phyloP scores from a whole-genome alignment of 2,888 invertebrate species.

The Cynaeus angustus region DNA sequence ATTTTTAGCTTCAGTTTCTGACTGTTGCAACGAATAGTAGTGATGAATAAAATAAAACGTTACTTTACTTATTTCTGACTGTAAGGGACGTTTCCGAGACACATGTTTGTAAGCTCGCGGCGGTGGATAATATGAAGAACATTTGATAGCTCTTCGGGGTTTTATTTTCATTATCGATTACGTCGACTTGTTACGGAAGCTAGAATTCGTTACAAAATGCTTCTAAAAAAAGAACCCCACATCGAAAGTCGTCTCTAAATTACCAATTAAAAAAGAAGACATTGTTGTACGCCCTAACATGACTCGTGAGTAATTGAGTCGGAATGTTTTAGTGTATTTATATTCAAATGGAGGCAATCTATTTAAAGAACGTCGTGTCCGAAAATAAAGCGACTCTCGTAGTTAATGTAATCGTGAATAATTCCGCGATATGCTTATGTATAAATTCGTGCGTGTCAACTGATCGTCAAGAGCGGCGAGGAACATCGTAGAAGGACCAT shows the following conservation, averaged over 20 bases:
- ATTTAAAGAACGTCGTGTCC: conserved; percentile 42
- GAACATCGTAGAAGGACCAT: conserved; percentile 45
- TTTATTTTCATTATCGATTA: too few relatives aligned
- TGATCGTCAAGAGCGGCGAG: conserved; percentile 48
- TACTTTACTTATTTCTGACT: too few relatives aligned
- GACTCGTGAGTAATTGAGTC: conserved; percentile 43
- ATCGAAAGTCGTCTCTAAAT: conserved; percentile 15
- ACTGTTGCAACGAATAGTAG: too few relatives aligned
- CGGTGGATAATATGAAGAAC: too few relatives aligned
- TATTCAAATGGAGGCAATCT: conserved; percentile 46
- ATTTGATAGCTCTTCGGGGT: too few relatives aligned
- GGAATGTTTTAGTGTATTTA: conserved; percentile 37
- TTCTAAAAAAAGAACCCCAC: conserved; percentile 13
- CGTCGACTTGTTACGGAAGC: background rate
- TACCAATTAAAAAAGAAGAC: conserved; percentile 40
- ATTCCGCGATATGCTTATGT: conserved; percentile 46
- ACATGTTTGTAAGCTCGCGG: too few relatives aligned
- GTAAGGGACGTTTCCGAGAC: too few relatives aligned
- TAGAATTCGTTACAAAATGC: background rate
- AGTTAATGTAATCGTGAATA: conserved; percentile 48
- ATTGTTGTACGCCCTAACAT: conserved; percentile 34
- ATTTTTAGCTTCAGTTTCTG: too few relatives aligned
- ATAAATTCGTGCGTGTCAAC: conserved; percentile 53
- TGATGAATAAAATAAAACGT: too few relatives aligned
- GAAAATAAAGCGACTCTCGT: conserved; percentile 43